phyloP scores from a whole-genome alignment of 2,113 vertebrate species.

The Nanorana parkeri region DNA sequence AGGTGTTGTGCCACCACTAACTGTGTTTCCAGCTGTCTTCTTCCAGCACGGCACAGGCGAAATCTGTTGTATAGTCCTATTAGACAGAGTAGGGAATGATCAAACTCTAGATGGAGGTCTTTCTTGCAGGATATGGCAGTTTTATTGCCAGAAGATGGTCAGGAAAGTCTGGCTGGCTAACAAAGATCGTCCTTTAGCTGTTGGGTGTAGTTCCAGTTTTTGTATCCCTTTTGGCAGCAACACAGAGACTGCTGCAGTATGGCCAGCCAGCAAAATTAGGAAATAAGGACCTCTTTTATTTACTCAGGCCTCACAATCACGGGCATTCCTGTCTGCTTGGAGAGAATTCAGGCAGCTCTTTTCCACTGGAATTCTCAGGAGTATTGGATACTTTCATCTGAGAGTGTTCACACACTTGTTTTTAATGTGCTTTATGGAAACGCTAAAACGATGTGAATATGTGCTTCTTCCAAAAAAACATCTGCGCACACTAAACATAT shows the following conservation, averaged over 20 bases:
- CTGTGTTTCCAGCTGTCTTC: constrained; percentile 84
- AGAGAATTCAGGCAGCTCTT: constrained; percentile 86
- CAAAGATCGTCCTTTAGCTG: constrained; percentile 98
- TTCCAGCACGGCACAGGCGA: constrained; percentile 72
- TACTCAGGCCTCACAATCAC: constrained; percentile 98
- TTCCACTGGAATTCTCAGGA: constrained; percentile 81
- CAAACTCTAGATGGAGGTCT: constrained; percentile 92
- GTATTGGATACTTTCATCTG: constrained; percentile 87
- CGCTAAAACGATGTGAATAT: constrained; percentile 77
- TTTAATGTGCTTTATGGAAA: constrained; percentile 85
- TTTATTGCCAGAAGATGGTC: constrained; percentile 94
- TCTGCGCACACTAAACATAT: constrained; percentile 75
- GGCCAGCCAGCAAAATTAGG: constrained; percentile 92
- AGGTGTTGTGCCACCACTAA: constrained; percentile 82
- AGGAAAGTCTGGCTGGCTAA: constrained; percentile 97
- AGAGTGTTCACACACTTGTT: constrained; percentile 97
- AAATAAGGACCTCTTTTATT: constrained; percentile 99
- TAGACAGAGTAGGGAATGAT: constrained; percentile 77
- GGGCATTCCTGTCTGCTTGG: constrained; percentile 97
- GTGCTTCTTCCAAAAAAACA: constrained; percentile 72
- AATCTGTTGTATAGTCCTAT: constrained; percentile 83
- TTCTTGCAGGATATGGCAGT: constrained; percentile 88
- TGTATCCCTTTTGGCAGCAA: constrained; percentile 97
- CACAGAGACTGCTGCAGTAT: constrained; percentile 92
- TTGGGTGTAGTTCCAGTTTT: constrained; percentile 95